phyloP scores from a whole-genome alignment of 2,888 invertebrate genomes.

The Dryobotodes eremita region DNA sequence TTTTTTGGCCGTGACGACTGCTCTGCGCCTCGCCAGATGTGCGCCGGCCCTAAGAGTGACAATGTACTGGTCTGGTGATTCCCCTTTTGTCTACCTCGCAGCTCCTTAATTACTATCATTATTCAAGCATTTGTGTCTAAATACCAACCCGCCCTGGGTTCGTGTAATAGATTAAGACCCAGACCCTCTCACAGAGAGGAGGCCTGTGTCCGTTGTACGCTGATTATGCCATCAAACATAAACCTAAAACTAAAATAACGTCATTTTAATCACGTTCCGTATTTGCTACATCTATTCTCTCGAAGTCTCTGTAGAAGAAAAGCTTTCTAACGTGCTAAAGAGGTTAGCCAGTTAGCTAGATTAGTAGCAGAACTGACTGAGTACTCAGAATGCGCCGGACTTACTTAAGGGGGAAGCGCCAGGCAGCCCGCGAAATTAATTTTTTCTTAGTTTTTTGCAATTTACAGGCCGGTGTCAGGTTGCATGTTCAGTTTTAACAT shows the following conservation, averaged over 20 bases:
- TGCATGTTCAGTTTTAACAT: too few relatives aligned
- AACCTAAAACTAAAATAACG: background rate
- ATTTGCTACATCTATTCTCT: background rate
- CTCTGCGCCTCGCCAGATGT: too few relatives aligned
- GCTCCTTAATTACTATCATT: too few relatives aligned
- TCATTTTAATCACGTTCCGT: too few relatives aligned
- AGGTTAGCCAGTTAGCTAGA: background rate
- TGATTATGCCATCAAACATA: background rate
- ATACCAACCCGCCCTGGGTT: background rate
- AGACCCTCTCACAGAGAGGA: too few relatives aligned
- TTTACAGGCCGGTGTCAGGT: too few relatives aligned
- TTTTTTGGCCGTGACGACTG: too few relatives aligned
- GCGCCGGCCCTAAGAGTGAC: too few relatives aligned
- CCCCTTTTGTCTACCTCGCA: background rate
- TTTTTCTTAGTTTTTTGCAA: too few relatives aligned
- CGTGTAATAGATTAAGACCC: too few relatives aligned
- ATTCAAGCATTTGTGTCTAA: background rate
- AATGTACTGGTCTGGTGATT: background rate
- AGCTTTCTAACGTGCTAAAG: background rate
- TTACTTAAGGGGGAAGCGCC: background rate
- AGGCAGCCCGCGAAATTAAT: too few relatives aligned
- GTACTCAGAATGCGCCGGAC: conserved; percentile 5
- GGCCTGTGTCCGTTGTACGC: background rate
- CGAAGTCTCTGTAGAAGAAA: too few relatives aligned
- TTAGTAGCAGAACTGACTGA: conserved; percentile 1